These are phyloP conservation scores for Machimus atricapillus DNA, from an alignment of 2,888 invertebrate species.

Conservation along the genomic window DNA sequence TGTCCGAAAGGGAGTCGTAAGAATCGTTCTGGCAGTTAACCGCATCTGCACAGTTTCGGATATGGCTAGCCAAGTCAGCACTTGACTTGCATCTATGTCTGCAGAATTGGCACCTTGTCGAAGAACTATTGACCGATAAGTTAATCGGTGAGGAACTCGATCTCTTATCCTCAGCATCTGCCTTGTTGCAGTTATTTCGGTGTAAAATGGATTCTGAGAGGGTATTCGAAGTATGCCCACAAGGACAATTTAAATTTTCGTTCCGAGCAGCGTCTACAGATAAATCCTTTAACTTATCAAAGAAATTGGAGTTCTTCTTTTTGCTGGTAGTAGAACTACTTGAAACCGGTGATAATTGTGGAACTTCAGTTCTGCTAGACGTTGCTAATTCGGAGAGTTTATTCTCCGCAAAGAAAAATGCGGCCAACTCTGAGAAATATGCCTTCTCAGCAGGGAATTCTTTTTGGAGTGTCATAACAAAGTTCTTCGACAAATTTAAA, in stretches of 20 bases:
- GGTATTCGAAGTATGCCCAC: constrained; percentile 81
- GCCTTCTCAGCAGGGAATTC: constrained; percentile 62
- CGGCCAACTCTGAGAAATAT: constrained; percentile 67
- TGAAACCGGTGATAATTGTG: constrained; percentile 55
- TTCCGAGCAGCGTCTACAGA: constrained; percentile 70
- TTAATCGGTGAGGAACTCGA: constrained; percentile 60
- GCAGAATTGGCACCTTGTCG: constrained; percentile 85
- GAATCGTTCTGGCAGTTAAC: constrained; percentile 59
- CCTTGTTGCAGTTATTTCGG: constrained; percentile 71
- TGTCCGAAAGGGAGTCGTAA: constrained; percentile 56
- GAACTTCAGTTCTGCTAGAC: constrained; percentile 48
- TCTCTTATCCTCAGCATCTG: constrained; percentile 54
- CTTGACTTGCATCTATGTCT: constrained; percentile 87
- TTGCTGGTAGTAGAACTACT: constrained; percentile 51
- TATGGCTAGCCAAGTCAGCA: constrained; percentile 76
- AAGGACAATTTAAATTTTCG: constrained; percentile 74
- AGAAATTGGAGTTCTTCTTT: constrained; percentile 75
- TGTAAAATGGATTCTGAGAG: constrained; percentile 82
- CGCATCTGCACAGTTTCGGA: constrained; percentile 74
- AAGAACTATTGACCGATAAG: constrained; percentile 64
- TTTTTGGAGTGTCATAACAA: constrained; percentile 61
- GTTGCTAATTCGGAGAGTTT: constrained; percentile 51
- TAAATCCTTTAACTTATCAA: constrained; percentile 80
- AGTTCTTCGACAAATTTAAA: constrained; percentile 59
- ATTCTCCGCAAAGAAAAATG: constrained; percentile 59